Evolutionary conservation across 2,113 vertebrate species (phyloP).

Genomic region (Nipponia nippon): DNA sequence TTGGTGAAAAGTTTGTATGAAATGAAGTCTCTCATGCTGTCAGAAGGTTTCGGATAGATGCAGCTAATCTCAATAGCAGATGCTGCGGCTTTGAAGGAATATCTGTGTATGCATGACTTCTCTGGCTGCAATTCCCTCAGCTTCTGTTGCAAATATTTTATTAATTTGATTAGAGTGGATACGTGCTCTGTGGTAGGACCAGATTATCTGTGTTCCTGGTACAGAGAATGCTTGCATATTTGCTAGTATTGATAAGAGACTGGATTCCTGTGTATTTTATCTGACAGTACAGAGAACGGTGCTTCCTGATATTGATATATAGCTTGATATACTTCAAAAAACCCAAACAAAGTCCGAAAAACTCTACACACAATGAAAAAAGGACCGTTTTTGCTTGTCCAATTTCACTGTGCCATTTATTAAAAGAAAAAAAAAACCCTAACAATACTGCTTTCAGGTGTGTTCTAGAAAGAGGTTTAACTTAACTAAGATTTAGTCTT

Average conservation of each 20-base stretch:
- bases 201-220: neutral
- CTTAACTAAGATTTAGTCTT: neutral
- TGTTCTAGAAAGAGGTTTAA: neutral
- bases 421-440: neutral
- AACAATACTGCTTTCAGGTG: neutral
- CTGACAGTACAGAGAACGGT: neutral
- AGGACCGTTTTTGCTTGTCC: neutral
- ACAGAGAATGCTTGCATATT: neutral
- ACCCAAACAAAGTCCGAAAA: neutral
- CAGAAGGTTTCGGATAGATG: neutral
- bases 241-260: neutral
- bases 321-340: neutral
- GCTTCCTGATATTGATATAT: neutral
- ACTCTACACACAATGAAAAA: neutral
- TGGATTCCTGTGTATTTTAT: neutral
- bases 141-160: neutral
- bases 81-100: neutral
- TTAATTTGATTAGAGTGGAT: neutral
- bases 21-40: neutral
- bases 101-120: neutral
- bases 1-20: neutral
- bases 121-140: neutral
- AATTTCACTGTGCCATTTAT: neutral
- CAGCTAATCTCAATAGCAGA: neutral
- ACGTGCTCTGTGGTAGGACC: neutral